Base-by-base conservation (phyloP, 2,113 vertebrate species). In the Orcinus orca region DNA sequence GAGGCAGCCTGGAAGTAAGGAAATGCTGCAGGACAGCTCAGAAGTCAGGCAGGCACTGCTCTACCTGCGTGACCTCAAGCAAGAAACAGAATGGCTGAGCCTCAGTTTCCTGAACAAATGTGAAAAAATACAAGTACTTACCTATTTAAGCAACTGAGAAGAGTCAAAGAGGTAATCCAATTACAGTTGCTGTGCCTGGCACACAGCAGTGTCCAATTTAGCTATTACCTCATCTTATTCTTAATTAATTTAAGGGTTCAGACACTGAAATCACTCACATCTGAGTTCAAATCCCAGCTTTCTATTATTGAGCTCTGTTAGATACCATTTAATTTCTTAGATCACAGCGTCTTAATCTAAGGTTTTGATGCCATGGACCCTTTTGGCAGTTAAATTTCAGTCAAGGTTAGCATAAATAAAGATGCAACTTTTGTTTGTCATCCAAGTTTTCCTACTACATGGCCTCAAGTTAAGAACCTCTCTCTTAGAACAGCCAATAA, bases 31-130 rank as follows among this genome's bases (percentile, higher is more conserved):
- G 13, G 77, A 41, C 10, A 20, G 9, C 74, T 62, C 85, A 23
- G 55, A 31, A 41, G 36, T 12, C 26, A 20, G 29, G 31, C 55
- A 4, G 25, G 31, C 62, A 4, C 8, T 58, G 76, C 63, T 68
- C 31, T 50, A 88, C 93, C 71, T 73, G 53, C 36, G 86, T 71
- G 62, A 91, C 71, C 85, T 93, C 82, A 33, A 25, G 89, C n/a
- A 41, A 89, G 68, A 83, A n/a, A 63, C 11, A 73, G 36, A 15
- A 50, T 26, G n/a, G 26, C 58, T 67, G 73, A 81, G 89, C 53
- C 91, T 96, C 70, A 62, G 76, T 94, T 94, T 92, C 93, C 67
- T 73, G n/a, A 79, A 95, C 76, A 89, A 94, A n/a, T 5, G 73
- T 23, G 31, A 55, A 89, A 89, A 86, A 60, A 94, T 87, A 74